Percentiles rank a stretch among this genome's conserved stretches.
phyloP scores from a whole-genome alignment of 2,113 vertebrate genomes.

The Callipepla squamata region DNA sequence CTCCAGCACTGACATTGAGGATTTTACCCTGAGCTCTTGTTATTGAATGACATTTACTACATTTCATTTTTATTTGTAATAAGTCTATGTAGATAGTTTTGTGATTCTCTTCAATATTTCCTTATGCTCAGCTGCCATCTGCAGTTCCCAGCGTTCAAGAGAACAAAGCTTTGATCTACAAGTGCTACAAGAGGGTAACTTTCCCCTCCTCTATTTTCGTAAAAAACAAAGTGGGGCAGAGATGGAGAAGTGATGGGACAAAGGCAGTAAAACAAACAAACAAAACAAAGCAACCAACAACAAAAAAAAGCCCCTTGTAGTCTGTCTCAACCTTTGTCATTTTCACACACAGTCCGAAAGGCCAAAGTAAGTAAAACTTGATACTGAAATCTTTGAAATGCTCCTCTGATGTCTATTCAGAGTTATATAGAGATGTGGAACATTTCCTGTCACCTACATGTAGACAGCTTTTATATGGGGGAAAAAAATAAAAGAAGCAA shows the following conservation, averaged over 20 bases:
- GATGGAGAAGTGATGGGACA: neutral
- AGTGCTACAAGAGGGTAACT: neutral
- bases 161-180: neutral
- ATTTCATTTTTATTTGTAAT: neutral
- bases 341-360: slow-evolving; percentile 14
- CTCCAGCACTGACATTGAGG: neutral
- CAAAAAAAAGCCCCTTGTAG: neutral
- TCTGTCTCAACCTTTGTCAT: neutral
- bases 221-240: neutral
- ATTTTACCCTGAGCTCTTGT: neutral
- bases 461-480: neutral
- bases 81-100: neutral
- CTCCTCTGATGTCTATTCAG: neutral
- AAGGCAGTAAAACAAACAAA: neutral
- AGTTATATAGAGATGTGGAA: neutral
- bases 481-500: neutral
- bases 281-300: neutral
- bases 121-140: neutral
- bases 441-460: neutral
- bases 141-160: neutral
- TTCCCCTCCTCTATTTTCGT: neutral
- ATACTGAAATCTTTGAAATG: slow-evolving; percentile 9
- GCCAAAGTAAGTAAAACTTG: slow-evolving; percentile 2
- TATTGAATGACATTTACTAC: neutral
- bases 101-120: neutral